Percentiles rank a stretch among this genome's conserved stretches.
Evolutionary conservation across 2,113 vertebrate species (phyloP).

Genomic region (Cynopterus brachyotis): DNA sequence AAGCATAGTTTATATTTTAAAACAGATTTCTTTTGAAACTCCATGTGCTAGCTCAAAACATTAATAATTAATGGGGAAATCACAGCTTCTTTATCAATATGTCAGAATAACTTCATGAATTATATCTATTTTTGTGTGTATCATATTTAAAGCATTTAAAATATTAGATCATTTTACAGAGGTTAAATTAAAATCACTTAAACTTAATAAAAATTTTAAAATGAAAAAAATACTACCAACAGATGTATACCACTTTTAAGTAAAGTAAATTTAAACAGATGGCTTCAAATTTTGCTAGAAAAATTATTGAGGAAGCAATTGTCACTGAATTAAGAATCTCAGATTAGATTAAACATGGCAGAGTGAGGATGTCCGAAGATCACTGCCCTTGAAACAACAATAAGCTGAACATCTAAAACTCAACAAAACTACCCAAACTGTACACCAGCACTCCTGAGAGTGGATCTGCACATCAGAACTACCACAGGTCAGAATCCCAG

Average conservation of each 20-base stretch:
- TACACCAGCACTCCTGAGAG: no score
- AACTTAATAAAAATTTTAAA: not conserved
- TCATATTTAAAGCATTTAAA: not conserved
- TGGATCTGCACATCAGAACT: no score
- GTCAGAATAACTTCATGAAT: not conserved
- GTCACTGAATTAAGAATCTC: not conserved
- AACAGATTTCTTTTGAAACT: not conserved
- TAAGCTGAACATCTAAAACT: no score
- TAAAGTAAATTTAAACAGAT: not conserved
- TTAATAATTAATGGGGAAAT: not conserved
- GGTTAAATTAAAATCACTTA: not conserved
- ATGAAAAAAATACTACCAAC: not conserved
- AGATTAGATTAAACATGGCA: no score
- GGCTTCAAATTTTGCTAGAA: not conserved
- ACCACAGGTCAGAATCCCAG: no score
- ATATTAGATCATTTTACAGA: not conserved
- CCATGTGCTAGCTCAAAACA: not conserved
- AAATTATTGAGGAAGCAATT: not conserved
- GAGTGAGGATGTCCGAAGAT: no score
- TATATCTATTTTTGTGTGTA: not conserved
- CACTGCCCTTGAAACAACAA: no score
- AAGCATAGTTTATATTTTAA: not conserved
- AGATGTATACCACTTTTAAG: not conserved
- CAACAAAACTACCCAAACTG: no score
- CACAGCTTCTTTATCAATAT: not conserved